Evolutionary conservation across 2,888 invertebrate species (phyloP).

Genomic region (Heteromurus nitidus): DNA sequence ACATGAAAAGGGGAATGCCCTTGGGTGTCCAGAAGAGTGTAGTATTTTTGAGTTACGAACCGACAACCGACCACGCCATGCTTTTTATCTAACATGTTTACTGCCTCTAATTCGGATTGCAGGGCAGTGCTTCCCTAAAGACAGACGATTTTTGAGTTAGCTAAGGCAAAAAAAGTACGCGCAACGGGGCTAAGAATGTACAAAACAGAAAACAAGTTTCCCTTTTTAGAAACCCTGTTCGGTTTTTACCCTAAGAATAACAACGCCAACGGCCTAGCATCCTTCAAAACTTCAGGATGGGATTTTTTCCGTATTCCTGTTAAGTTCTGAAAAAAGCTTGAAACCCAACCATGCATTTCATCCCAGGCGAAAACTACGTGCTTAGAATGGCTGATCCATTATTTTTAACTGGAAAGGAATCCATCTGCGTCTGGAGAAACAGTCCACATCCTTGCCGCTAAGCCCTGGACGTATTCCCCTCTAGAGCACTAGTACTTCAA

Average conservation of each 20-base stretch:
- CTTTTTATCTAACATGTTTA: too few species aligned
- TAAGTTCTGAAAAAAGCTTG: slow-evolving; percentile 47
- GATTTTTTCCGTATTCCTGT: slow-evolving; percentile 38
- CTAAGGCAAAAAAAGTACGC: slow-evolving; percentile 11
- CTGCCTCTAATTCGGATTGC: background rate
- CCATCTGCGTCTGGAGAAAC: slow-evolving; percentile 47
- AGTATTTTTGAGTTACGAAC: too few species aligned
- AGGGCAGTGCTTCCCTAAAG: slow-evolving; percentile 1
- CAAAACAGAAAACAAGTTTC: slow-evolving; percentile 34
- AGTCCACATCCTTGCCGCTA: slow-evolving; percentile 11
- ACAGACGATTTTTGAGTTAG: slow-evolving; percentile 25
- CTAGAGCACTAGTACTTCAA: background rate
- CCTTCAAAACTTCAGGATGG: background rate
- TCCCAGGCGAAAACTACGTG: slow-evolving; percentile 61
- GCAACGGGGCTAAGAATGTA: background rate
- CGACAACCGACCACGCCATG: too few species aligned
- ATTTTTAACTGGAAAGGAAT: slow-evolving; percentile 54
- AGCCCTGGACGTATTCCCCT: slow-evolving; percentile 19
- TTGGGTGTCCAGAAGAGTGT: slow-evolving; percentile 11
- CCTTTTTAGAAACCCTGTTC: background rate
- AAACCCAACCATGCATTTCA: slow-evolving; percentile 58
- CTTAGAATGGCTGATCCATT: slow-evolving; percentile 57
- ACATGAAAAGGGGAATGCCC: background rate
- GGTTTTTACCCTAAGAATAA: slow-evolving; percentile 15
- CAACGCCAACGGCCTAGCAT: slow-evolving; percentile 2